These are phyloP conservation scores for Paedocypris sp. DNA, from an alignment of 2,113 vertebrate genomes.

Conservation along the genomic window DNA sequence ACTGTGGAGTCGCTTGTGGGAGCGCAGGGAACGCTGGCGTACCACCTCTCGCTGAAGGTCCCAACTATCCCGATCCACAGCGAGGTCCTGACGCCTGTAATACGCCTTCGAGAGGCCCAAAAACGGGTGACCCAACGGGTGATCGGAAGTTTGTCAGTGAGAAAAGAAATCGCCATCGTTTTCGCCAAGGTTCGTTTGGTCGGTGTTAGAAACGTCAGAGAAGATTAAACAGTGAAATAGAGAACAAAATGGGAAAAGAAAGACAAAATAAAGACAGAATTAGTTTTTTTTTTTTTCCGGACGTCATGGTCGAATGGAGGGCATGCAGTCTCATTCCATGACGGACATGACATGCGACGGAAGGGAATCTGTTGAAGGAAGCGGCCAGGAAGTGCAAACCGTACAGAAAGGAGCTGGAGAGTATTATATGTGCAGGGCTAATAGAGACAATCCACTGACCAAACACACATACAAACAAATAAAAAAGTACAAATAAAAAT, in stretches of 20 bases:
- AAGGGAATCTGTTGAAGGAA: conserved; percentile 66
- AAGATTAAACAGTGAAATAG: conserved; percentile 67
- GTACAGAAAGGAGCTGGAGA: conserved; percentile 27
- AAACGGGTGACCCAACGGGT: not conserved
- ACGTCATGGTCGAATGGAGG: conserved; percentile 65
- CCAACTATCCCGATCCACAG: conserved; percentile 66
- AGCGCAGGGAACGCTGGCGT: conserved; percentile 69
- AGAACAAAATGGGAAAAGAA: conserved; percentile 68
- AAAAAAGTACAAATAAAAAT: not conserved
- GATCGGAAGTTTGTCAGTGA: conserved; percentile 45
- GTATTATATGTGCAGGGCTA: conserved; percentile 32
- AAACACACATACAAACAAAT: conserved; percentile 7
- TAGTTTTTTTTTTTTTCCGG: conserved; percentile 92
- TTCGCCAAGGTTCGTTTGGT: conserved; percentile 47
- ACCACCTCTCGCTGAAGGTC: conserved; percentile 75
- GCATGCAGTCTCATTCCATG: conserved; percentile 77
- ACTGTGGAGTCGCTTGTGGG: conserved; percentile 82
- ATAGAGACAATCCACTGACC: not conserved
- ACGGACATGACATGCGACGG: conserved; percentile 74
- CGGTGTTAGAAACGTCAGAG: conserved; percentile 66
- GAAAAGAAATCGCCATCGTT: conserved; percentile 29
- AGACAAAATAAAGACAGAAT: conserved; percentile 93
- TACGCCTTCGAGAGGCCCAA: conserved; percentile 61
- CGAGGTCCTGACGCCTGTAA: conserved; percentile 63
- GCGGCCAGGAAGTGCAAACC: conserved; percentile 18